Percentiles rank a stretch among this genome's conserved stretches.
Conservation (phyloP, 2,797 vertebrate genomes). For the Artibeus lituratus region DNA sequence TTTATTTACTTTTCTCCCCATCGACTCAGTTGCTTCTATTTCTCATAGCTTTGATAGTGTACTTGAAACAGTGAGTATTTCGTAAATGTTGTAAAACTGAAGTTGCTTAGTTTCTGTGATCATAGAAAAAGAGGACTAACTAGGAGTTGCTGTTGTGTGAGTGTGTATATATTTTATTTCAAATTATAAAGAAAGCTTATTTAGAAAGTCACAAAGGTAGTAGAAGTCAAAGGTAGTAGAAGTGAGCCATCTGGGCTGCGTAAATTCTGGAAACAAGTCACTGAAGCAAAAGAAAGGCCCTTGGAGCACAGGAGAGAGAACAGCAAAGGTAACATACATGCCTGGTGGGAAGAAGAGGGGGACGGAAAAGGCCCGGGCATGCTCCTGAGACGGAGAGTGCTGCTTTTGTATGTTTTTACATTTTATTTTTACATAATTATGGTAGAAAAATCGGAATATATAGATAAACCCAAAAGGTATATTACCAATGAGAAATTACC, state of each 20-base stretch:
- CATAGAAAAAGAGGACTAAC: background rate
- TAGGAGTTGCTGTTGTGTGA: background rate
- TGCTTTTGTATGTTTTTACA: background rate
- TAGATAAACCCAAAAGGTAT: background rate
- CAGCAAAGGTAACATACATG: background rate
- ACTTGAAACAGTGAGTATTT: background rate
- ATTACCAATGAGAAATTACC: background rate
- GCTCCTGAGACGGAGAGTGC: background rate
- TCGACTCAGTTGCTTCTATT: background rate
- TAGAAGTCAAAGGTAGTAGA: too few species aligned
- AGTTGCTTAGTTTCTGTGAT: background rate
- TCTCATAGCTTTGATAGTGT: background rate
- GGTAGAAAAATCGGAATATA: constrained; percentile 23
- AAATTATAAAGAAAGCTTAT: background rate
- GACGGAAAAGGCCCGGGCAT: background rate
- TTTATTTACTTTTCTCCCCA: background rate
- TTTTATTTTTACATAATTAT: constrained; percentile 26
- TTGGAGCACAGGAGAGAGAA: background rate
- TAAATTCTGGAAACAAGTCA: background rate
- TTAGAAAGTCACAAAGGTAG: background rate
- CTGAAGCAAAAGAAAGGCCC: background rate
- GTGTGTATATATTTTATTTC: background rate
- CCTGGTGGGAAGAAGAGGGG: too few species aligned
- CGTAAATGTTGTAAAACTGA: background rate
- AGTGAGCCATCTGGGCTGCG: background rate